Evolutionary conservation across 2,888 invertebrate species (phyloP).

Genomic region (Amphimallon solstitiale): DNA sequence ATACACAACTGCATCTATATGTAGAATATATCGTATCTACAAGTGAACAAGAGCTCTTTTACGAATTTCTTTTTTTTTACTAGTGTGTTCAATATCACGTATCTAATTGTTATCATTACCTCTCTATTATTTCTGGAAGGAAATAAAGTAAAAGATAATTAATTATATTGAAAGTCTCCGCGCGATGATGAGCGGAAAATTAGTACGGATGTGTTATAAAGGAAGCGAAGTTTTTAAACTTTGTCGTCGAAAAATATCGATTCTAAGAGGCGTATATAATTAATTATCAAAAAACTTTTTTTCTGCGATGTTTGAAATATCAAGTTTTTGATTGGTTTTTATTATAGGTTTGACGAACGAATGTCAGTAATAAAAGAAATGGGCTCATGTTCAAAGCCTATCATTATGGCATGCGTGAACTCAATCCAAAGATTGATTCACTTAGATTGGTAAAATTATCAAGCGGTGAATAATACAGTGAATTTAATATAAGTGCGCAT

Average conservation of each 20-base stretch:
- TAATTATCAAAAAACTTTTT: constrained; percentile 29
- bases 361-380: constrained; percentile 36
- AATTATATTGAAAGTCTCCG: constrained; percentile 18
- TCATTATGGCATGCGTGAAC: constrained; percentile 28
- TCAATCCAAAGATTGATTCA: constrained; percentile 11
- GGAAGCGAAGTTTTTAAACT: constrained; percentile 12
- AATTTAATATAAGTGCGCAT: constrained; percentile 10
- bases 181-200: constrained; percentile 11
- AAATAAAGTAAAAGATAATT: constrained; percentile 32
- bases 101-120: background rate
- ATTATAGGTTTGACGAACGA: constrained; percentile 34
- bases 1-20: too few species aligned
- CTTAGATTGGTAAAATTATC: background rate
- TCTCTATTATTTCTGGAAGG: constrained; percentile 10
- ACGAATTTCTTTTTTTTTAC: too few species aligned
- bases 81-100: too few species aligned
- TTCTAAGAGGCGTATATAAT: constrained; percentile 4
- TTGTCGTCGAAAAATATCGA: constrained; percentile 1
- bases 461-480: background rate
- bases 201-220: constrained; percentile 23
- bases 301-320: constrained; percentile 21
- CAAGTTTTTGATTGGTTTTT: constrained; percentile 24
- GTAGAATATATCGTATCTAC: too few species aligned
- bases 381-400: constrained; percentile 31
- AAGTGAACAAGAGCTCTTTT: too few species aligned